Base-by-base conservation (phyloP, 2,113 vertebrate species). In the Myiozetetes cayanensis region DNA sequence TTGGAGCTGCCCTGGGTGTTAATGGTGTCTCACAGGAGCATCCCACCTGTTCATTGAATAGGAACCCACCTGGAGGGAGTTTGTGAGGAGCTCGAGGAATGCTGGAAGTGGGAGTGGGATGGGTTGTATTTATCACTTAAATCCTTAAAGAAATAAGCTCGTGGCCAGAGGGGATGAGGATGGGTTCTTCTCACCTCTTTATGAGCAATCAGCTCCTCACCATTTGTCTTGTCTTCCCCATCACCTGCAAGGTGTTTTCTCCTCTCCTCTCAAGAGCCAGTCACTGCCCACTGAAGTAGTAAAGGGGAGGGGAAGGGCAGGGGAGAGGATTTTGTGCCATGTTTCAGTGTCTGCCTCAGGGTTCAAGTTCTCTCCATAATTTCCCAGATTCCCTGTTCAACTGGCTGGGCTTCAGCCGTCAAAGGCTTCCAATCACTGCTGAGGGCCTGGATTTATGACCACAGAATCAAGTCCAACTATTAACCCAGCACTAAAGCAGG, bases 11-110 rank as follows among this genome's bases (percentile, higher is more conserved):
- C 7, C 39, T 19, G 4, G 16, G 35, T 47, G 55, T 21, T 31
- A 1, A 9, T n/a, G 66, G 23, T 27, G 63, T 56, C 0, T 73
- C 55, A 10, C 16, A 19, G 41, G 9, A 1, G 1, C 44, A n/a
- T 49, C 43, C 52, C 31, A 25, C 3, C 2, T 7, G 17, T 24
- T 33, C 75, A 12, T 9, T 19, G 55, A 12, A 22, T 0, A 1
- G 62, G 31, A 71, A 31, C 39, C 16, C 62, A 21, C 10, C 31
- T 24, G 56, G 31, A 61, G 28, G 30, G 21, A 19, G 5, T 43
- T 39, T 13, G 23, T 30, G 55, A 46, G 37, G 70, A 58, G 4
- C 15, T 33, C 52, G 11, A 25, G n/a, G 37, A 58, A 24, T 8
- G 28, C 27, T 67, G 24, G 5, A 13, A 25, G 52, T 33, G 46